These are phyloP conservation scores for Sebastes cheni DNA, from an alignment of 2,797 vertebrate genomes.

Conservation along the genomic window DNA sequence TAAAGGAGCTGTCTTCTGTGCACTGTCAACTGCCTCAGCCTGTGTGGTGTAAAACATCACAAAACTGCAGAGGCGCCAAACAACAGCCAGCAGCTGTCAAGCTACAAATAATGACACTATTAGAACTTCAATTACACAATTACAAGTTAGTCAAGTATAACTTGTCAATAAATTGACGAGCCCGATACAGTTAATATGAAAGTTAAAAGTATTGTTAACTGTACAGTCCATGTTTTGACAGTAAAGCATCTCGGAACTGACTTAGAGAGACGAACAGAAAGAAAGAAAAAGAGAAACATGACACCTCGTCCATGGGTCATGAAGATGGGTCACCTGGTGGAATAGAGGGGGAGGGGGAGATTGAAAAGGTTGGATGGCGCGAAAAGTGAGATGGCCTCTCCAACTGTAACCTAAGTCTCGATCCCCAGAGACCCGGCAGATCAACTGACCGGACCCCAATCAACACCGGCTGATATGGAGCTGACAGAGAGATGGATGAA, in stretches of 20 bases:
- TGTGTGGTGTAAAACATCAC: conserved; percentile 35
- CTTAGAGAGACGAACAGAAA: conserved; percentile 7
- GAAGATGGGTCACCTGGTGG: conserved; percentile 80
- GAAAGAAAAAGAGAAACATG: conserved; percentile 65
- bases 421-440: conserved; percentile 73
- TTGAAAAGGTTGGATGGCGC: conserved; percentile 76
- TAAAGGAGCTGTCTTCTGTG: conserved; percentile 42
- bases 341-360: conserved; percentile 55
- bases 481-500: conserved; percentile 49
- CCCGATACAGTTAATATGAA: background rate
- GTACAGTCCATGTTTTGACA: background rate
- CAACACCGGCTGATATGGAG: conserved; percentile 70
- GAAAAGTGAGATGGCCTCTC: conserved; percentile 83
- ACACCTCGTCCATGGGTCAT: conserved; percentile 72
- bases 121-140: conserved; percentile 35
- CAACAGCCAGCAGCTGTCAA: conserved; percentile 62
- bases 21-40: conserved; percentile 19
- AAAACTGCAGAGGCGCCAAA: conserved; percentile 64
- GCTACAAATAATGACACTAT: conserved; percentile 57
- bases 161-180: background rate
- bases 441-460: conserved; percentile 80
- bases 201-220: background rate
- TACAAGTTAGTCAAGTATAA: conserved; percentile 11
- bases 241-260: conserved; percentile 16
- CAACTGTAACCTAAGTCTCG: conserved; percentile 80